Conservation (phyloP, 1,140 invertebrate species). For the Drosophila seguyi region DNA sequence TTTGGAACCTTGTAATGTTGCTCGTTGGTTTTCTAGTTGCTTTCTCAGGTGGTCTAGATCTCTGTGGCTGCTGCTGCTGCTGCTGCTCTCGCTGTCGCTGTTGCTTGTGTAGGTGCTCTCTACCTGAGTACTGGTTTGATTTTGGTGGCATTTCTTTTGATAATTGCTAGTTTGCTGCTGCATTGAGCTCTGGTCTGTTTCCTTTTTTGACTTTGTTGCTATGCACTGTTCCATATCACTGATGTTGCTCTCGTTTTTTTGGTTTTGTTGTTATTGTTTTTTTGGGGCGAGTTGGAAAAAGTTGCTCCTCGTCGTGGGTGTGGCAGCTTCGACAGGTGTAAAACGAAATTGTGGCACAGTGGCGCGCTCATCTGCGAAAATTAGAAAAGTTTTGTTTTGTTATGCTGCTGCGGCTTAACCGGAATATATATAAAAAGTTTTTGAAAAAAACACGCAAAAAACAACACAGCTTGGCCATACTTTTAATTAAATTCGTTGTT, state of each 20-base stretch:
- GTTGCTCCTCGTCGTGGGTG: slow-evolving; percentile 61
- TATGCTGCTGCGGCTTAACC: slow-evolving; percentile 16
- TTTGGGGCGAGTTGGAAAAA: slow-evolving; percentile 21
- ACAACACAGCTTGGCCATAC: neutral
- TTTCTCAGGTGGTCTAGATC: slow-evolving; percentile 77
- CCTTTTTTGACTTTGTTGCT: slow-evolving; percentile 73
- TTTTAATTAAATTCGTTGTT: slow-evolving; percentile 7
- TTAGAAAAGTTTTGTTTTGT: slow-evolving; percentile 62
- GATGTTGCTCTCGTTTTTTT: slow-evolving; percentile 42
- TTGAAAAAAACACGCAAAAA: neutral
- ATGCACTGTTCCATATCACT: slow-evolving; percentile 80
- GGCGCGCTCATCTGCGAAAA: slow-evolving; percentile 67
- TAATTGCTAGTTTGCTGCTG: slow-evolving; percentile 43
- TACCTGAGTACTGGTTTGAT: slow-evolving; percentile 74
- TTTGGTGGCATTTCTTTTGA: slow-evolving; percentile 79
- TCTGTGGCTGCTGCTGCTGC: slow-evolving; percentile 43
- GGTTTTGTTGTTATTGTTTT: slow-evolving; percentile 6
- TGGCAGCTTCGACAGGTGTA: slow-evolving; percentile 64
- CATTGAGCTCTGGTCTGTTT: slow-evolving; percentile 63
- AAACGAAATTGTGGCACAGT: slow-evolving; percentile 59
- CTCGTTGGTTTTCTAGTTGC: slow-evolving; percentile 71
- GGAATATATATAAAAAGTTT: slow-evolving; percentile 15
- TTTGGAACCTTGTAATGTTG: slow-evolving; percentile 32
- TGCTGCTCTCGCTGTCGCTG: slow-evolving; percentile 27
- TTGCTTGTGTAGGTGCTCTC: slow-evolving; percentile 29